A percentile compares a stretch with the other conserved stretches of the same genome.
Evolutionary conservation across 1,140 invertebrate genomes (phyloP).

Genomic region (Zaprionus nigranus): DNA sequence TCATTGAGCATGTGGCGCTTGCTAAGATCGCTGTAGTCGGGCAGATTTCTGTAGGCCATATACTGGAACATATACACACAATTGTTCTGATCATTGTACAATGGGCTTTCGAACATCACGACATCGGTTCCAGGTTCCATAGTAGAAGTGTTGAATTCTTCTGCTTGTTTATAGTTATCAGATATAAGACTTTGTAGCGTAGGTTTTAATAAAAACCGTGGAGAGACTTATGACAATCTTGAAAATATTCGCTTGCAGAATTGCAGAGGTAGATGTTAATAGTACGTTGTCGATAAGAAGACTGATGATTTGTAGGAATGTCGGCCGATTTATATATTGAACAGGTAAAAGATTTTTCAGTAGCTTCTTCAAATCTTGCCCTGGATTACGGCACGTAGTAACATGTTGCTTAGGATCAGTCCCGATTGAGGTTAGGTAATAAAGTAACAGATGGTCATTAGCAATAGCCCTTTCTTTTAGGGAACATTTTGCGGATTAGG

Average conservation of each 20-base stretch:
- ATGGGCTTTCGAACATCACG: conserved; percentile 47
- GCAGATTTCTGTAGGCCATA: conserved; percentile 57
- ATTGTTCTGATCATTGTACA: conserved; percentile 25
- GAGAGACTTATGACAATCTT: no score
- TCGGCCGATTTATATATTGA: background rate
- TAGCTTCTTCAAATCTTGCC: background rate
- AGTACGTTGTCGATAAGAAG: background rate
- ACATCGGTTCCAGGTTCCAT: conserved; percentile 49
- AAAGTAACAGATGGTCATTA: no score
- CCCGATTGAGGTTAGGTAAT: background rate
- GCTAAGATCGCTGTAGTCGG: conserved; percentile 56
- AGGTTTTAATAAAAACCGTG: background rate
- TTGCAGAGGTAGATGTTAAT: background rate
- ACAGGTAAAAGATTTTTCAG: background rate
- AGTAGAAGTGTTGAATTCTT: no score
- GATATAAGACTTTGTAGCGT: no score
- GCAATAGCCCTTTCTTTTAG: background rate
- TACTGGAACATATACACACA: conserved; percentile 63
- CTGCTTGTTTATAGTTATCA: no score
- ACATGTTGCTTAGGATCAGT: background rate
- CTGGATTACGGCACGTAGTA: background rate
- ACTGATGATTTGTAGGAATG: background rate
- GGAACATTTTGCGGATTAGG: background rate
- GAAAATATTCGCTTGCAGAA: no score
- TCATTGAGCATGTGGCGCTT: conserved; percentile 67